Conservation (phyloP, 1,140 invertebrate genomes). For the Euura lappo region DNA sequence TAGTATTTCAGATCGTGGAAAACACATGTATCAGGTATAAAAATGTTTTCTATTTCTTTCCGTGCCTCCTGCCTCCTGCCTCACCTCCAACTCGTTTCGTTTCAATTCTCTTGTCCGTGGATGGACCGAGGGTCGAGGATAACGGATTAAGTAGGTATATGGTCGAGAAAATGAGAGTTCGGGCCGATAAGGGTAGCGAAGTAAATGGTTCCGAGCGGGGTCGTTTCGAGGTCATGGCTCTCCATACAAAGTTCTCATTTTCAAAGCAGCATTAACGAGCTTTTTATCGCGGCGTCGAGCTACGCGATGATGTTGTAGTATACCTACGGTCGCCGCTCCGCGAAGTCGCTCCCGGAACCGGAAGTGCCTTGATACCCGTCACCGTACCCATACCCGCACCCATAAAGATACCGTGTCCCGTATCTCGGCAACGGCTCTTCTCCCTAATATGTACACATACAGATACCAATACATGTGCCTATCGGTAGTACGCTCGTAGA, state of each 20-base stretch:
- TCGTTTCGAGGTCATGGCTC: background rate
- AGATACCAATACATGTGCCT: too few species aligned
- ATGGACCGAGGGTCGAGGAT: background rate
- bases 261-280: constrained; percentile 1
- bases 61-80: too few species aligned
- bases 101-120: background rate
- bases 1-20: too few species aligned
- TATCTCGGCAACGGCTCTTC: background rate
- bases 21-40: too few species aligned
- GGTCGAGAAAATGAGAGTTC: background rate
- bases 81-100: background rate
- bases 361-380: background rate
- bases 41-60: too few species aligned
- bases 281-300: background rate
- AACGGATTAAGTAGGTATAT: background rate
- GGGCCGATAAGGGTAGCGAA: too few species aligned
- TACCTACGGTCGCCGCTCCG: background rate
- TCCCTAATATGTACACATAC: background rate
- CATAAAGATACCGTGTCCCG: background rate
- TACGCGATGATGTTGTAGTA: background rate
- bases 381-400: background rate
- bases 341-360: constrained; percentile 2
- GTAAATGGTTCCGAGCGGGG: background rate
- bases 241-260: background rate
- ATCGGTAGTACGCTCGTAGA: too few species aligned